Base-by-base conservation (phyloP, 53 echinoderm and acorn worm genomes). In the Holothuria leucospilota region DNA sequence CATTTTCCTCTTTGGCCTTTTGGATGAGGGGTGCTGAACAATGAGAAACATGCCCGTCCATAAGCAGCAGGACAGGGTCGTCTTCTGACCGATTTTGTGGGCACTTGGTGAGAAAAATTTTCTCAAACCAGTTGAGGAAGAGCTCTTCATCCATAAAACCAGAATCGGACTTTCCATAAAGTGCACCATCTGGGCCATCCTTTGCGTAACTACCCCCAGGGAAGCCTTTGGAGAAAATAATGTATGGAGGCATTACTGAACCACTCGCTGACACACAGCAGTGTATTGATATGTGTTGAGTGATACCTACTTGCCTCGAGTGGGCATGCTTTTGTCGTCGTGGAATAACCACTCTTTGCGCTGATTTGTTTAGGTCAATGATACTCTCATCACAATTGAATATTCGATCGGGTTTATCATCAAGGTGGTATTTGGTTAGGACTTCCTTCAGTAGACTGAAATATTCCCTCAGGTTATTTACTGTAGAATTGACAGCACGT, bases 191-290 rank as follows among this genome's bases (percentile, higher is more conserved):
- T n/a, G n/a, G n/a, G n/a, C n/a, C n/a, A n/a, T n/a, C n/a, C n/a
- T n/a, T n/a, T 89, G 71, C 71, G 30, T 86, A 81, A 30, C 70
- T 66, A 6, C 86, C 82, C 3, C 85, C 51, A 27, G 87, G 89
- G 26, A 63, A 73, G 24, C 68, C 63, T 15, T 39, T 39, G 14
- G 84, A 56, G 71, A 86, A 87, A 12, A 87, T 51, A 52, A 87
- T 72, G 23, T 9, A 81, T n/a, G 90, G 90, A 6, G 89, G 67
- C 89, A 85, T n/a, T n/a, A n/a, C n/a, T n/a, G n/a, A n/a, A n/a
- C n/a, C n/a, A n/a, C n/a, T n/a, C n/a, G n/a, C n/a, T 42, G 89
- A 84, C 20, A 85, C 85, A 75, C 78, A 85, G 34, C 68, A 82
- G 14, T 72, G 71, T 1, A 89, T 39, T 18, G 74, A 82, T 2